A percentile compares a stretch with the other conserved stretches of the same genome.
phyloP scores from a whole-genome alignment of 2,113 vertebrate species.

The Pelecanoides urinatrix region DNA sequence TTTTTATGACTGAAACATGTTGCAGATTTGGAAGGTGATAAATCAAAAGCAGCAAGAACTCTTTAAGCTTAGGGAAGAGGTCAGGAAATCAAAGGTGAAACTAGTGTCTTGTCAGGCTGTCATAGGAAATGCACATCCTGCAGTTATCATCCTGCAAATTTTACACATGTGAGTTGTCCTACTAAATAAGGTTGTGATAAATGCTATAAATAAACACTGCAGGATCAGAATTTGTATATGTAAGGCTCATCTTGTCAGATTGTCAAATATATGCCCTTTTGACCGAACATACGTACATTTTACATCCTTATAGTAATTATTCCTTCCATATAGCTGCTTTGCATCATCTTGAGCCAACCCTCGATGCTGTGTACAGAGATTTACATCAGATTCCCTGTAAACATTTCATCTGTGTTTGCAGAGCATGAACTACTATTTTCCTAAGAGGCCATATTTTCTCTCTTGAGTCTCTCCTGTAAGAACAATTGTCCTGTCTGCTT shows the following conservation, averaged over 20 bases:
- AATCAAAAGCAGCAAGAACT: neutral
- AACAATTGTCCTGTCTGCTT: neutral
- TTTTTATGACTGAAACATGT: neutral
- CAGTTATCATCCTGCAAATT: neutral
- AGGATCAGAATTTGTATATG: neutral
- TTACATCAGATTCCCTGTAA: neutral
- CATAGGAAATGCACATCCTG: neutral
- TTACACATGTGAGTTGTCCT: neutral
- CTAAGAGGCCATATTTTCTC: neutral
- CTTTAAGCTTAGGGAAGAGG: neutral
- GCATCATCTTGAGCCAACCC: neutral
- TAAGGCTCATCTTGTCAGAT: neutral
- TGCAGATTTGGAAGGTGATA: neutral
- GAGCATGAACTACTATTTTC: neutral
- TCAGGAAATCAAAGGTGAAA: neutral
- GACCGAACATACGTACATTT: neutral
- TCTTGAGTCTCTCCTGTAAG: neutral
- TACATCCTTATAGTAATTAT: neutral
- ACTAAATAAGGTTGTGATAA: neutral
- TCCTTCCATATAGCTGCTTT: neutral
- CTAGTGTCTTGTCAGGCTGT: neutral
- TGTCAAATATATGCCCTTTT: neutral
- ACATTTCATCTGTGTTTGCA: neutral
- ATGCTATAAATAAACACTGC: neutral
- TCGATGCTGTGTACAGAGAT: neutral